Evolutionary conservation across 2,113 vertebrate species (phyloP).

Genomic region (Diphyllodes magnificus): DNA sequence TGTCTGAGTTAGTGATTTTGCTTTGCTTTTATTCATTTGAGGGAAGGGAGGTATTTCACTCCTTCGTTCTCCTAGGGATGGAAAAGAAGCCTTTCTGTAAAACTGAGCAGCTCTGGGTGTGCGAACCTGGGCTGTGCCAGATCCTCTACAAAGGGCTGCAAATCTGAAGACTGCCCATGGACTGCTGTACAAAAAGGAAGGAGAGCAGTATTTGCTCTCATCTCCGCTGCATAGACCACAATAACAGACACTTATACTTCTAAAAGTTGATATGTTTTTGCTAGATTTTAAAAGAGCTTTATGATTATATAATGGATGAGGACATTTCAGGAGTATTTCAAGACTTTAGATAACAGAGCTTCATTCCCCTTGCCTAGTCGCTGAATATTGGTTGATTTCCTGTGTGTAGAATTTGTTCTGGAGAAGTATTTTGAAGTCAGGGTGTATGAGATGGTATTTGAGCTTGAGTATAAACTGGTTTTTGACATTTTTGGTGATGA

Average conservation of each 20-base stretch:
- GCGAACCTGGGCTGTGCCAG: background rate
- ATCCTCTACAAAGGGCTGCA: background rate
- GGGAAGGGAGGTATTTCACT: background rate
- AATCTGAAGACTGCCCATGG: background rate
- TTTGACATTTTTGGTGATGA: background rate
- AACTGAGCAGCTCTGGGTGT: background rate
- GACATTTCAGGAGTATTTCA: background rate
- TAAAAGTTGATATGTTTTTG: background rate
- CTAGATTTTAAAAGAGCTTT: background rate
- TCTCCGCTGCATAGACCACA: background rate
- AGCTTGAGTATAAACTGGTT: background rate
- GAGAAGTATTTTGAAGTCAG: background rate
- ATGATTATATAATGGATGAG: background rate
- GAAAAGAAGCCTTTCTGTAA: background rate
- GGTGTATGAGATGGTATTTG: background rate
- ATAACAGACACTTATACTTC: background rate
- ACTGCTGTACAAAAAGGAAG: background rate
- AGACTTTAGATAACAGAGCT: background rate
- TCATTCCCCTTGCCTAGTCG: background rate
- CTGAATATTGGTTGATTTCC: background rate
- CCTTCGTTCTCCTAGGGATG: background rate
- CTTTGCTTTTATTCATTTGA: background rate
- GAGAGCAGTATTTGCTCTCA: background rate
- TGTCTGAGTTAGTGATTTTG: background rate
- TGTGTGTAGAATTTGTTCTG: background rate